Evolutionary conservation across 2,113 vertebrate genomes (phyloP), one percentile per base, ranked within the genome.

Genomic region (Neogobius melanostomus): DNA sequence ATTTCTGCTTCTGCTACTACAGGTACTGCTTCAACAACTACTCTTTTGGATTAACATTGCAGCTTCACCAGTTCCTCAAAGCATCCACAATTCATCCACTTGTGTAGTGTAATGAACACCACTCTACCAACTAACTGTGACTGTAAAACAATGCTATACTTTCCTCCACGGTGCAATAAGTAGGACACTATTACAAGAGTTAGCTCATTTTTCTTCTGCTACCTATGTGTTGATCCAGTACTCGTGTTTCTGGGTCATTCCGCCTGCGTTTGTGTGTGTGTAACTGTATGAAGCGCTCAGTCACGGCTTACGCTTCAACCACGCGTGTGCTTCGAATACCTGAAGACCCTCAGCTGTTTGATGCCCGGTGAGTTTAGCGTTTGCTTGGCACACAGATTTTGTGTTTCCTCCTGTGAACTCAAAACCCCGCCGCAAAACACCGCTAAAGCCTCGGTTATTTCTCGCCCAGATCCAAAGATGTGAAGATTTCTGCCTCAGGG

Each of bases 181-280:
- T 43, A 21, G 36, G 60, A 67, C 42, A 16, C 21, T 65, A 69
- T 72, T 71, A 7, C 50, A 52, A 11, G 45, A 28, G 52, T 69
- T 69, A 75, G 62, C 51, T 69, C 71, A 62, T 60, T 17, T 7
- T 56, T 10, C 16, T 43, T 51, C 7, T 53, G 44, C 51, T 1
- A 5, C 61, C 52, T 44, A 69, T 65, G 50, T 72, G 63, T 77
- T 84, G 76, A 60, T 79, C 75, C 52, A 77, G 78, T 47, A 72
- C 15, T 46, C 66, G 69, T 69, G 64, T 85, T 86, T 85, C 75
- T 47, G 79, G 82, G 85, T 90, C 81, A 69, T 64, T 72, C 44
- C 4, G 16, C 72, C 64, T 54, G 51, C 82, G 74, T 68, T 75
- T 73, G 77, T 80, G 74, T 78, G 74, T 78, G 54, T 68, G 68